Conservation (phyloP, 1,140 invertebrate genomes). For the Lordiphosa collinella region DNA sequence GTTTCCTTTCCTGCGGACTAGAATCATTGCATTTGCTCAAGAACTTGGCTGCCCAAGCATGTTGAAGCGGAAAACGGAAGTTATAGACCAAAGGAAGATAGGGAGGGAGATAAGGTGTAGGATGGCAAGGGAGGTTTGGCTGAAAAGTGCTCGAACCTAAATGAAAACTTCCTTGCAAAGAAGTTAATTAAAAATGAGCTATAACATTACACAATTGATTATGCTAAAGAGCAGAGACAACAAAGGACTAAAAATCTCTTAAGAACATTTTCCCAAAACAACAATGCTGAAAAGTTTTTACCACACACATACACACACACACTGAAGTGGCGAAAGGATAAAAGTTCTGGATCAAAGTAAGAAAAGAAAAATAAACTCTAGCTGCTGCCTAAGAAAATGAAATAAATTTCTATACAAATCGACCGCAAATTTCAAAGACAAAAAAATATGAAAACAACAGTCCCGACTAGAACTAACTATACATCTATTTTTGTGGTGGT, state of each 20-base stretch:
- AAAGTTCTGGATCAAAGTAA: constrained; percentile 25
- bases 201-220: constrained; percentile 52
- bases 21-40: constrained; percentile 58
- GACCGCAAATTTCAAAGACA: constrained; percentile 65
- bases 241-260: constrained; percentile 12
- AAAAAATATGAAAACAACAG: constrained; percentile 66
- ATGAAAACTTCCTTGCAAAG: background rate
- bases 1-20: constrained; percentile 50
- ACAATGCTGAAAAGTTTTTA: constrained; percentile 15
- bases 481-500: constrained; percentile 45
- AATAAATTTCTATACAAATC: constrained; percentile 70
- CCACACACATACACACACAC: no score
- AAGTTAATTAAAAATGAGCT: constrained; percentile 50
- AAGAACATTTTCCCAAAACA: background rate
- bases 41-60: constrained; percentile 41
- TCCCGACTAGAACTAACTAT: constrained; percentile 35
- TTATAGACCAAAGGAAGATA: no score
- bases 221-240: constrained; percentile 22
- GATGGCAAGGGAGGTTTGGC: constrained; percentile 2
- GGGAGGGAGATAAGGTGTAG: constrained; percentile 17
- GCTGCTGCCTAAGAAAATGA: constrained; percentile 53
- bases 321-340: no score
- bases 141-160: background rate
- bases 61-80: constrained; percentile 46
- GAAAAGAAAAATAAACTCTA: constrained; percentile 23